Percentiles rank a stretch among this genome's conserved stretches.
Evolutionary conservation across 1,140 invertebrate species (phyloP).

Genomic region (Drosophila guanche): DNA sequence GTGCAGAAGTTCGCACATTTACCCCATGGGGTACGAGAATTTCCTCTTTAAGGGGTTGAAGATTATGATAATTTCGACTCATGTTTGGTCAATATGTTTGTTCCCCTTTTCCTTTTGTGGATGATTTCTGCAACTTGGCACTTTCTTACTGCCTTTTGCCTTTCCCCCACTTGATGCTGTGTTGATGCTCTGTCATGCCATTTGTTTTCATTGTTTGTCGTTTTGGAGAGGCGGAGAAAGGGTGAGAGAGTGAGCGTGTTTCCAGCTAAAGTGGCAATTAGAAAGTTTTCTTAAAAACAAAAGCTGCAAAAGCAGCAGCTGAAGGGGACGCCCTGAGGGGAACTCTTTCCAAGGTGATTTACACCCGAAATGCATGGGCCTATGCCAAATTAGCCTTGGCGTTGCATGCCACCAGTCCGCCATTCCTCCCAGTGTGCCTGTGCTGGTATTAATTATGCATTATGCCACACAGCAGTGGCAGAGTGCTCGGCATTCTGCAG

Average conservation of each 20-base stretch:
- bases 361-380: conserved; percentile 64
- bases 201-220: conserved; percentile 78
- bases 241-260: conserved; percentile 28
- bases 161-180: conserved; percentile 7
- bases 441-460: conserved; percentile 79
- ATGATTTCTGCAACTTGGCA: conserved; percentile 53
- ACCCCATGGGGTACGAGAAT: conserved; percentile 9
- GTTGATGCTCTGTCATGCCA: conserved; percentile 54
- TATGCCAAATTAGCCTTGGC: conserved; percentile 75
- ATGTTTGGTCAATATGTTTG: conserved; percentile 36
- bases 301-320: conserved; percentile 38
- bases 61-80: conserved; percentile 41
- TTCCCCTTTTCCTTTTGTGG: conserved; percentile 1
- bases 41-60: conserved; percentile 3
- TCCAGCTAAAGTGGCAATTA: conserved; percentile 74
- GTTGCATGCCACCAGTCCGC: conserved; percentile 50
- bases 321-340: neutral
- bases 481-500: conserved; percentile 4
- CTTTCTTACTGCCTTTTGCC: conserved; percentile 26
- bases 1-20: conserved; percentile 47
- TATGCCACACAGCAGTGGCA: neutral
- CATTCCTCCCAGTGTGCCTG: conserved; percentile 1
- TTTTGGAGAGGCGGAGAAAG: conserved; percentile 34
- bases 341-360: conserved; percentile 71
- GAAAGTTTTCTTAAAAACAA: conserved; percentile 77